Percentiles rank a stretch among this genome's conserved stretches.
phyloP scores from a whole-genome alignment of 2,888 invertebrate species.

The Chloroclysta siterata region DNA sequence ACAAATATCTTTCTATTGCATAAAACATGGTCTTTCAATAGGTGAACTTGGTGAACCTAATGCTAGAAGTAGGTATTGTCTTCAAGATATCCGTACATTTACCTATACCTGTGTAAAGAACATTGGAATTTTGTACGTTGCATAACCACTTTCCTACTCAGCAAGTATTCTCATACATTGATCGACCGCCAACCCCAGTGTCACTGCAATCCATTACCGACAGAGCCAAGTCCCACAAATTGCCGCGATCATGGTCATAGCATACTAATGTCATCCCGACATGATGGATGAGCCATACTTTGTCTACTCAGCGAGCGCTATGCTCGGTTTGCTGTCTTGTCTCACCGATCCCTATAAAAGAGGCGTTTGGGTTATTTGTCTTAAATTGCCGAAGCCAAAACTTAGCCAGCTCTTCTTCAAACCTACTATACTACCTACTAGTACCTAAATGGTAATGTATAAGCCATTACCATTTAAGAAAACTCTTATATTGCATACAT shows the following conservation, averaged over 20 bases:
- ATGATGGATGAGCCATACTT: slow-evolving; percentile 56
- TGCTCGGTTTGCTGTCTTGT: slow-evolving; percentile 33
- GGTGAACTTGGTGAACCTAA: too few species aligned
- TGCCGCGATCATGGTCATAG: slow-evolving; percentile 37
- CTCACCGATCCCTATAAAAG: slow-evolving; percentile 26
- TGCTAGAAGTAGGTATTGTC: too few species aligned
- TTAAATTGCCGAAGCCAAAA: not conserved
- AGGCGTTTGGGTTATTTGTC: slow-evolving; percentile 16
- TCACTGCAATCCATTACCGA: slow-evolving; percentile 28
- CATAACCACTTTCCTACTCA: not conserved
- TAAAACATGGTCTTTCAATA: too few species aligned
- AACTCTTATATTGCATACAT: too few species aligned
- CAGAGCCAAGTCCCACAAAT: slow-evolving; percentile 13
- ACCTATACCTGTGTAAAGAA: not conserved
- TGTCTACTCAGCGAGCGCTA: slow-evolving; percentile 33
- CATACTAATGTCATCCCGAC: slow-evolving; percentile 52
- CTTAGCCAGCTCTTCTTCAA: too few species aligned
- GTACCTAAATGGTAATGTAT: too few species aligned
- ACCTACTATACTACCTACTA: too few species aligned
- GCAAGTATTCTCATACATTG: slow-evolving; percentile 9
- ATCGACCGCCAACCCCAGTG: slow-evolving; percentile 40
- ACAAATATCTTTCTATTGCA: too few species aligned
- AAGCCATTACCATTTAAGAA: too few species aligned
- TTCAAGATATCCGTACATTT: too few species aligned
- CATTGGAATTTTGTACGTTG: not conserved